Evolutionary conservation across 2,888 invertebrate genomes (phyloP).

Genomic region (Diaperis boleti): DNA sequence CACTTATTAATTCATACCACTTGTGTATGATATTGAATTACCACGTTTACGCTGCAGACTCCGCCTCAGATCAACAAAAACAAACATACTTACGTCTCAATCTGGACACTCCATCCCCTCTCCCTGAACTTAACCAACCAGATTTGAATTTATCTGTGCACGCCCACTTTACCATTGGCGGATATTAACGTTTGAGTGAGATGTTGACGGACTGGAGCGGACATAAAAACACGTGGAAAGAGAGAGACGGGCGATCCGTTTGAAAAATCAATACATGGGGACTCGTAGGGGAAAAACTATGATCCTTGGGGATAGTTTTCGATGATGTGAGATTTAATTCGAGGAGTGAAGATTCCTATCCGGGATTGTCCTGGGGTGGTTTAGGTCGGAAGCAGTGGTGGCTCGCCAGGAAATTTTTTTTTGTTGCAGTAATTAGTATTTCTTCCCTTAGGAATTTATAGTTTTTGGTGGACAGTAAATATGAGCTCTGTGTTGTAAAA

Average conservation of each 20-base stretch:
- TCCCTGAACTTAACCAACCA: constrained; percentile 53
- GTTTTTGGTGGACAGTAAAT: too few species aligned
- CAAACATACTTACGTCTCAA: constrained; percentile 68
- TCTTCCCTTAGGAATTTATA: too few species aligned
- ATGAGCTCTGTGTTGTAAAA: too few species aligned
- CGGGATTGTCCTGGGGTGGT: background rate
- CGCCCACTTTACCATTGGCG: constrained; percentile 61
- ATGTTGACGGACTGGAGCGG: constrained; percentile 49
- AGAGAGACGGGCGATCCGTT: constrained; percentile 2
- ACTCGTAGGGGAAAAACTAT: background rate
- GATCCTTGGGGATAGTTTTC: background rate
- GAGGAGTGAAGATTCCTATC: background rate
- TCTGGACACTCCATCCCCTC: constrained; percentile 59
- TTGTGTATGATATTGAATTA: constrained; percentile 62
- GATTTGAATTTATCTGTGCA: constrained; percentile 51
- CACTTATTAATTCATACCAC: constrained; percentile 62
- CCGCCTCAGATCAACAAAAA: constrained; percentile 63
- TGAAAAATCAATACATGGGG: background rate
- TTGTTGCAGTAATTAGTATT: too few species aligned
- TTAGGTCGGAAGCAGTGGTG: too few species aligned
- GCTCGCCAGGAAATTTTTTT: too few species aligned
- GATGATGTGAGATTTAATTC: background rate
- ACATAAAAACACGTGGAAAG: constrained; percentile 38
- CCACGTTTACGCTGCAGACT: constrained; percentile 59
- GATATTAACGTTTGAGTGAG: constrained; percentile 57